A percentile compares a stretch with the other conserved stretches of the same genome.
Conservation (phyloP, 2,113 vertebrate species). For the Neodon shergylaensis region DNA sequence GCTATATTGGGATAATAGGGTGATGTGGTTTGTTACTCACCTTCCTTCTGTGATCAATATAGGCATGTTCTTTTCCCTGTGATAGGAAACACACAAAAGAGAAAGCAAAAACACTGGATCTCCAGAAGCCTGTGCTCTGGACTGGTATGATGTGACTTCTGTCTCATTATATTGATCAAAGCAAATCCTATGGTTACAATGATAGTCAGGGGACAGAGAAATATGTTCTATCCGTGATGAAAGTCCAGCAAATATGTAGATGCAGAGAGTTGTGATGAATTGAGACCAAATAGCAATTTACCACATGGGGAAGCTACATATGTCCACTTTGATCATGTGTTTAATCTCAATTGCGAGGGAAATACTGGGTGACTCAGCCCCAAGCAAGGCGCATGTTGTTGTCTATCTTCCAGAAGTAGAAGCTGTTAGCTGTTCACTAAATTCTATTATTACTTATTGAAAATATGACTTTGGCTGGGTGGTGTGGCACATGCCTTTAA, state of each 20-base stretch:
- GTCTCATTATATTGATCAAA: conserved; percentile 24
- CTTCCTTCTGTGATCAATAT: background rate
- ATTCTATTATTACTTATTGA: background rate
- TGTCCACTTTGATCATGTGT: background rate
- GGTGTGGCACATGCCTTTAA: no score
- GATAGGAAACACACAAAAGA: background rate
- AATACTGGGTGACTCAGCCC: background rate
- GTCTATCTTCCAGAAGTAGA: background rate
- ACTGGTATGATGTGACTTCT: background rate
- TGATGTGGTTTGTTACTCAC: background rate
- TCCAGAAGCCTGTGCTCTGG: background rate
- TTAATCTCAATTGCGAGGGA: conserved; percentile 12
- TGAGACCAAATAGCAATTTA: background rate
- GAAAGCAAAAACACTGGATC: background rate
- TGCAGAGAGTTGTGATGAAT: background rate
- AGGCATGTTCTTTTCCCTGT: background rate
- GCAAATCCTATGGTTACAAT: background rate
- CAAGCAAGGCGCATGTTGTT: conserved; percentile 4
- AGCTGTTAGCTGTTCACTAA: background rate
- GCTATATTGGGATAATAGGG: background rate
- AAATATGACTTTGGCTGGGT: background rate
- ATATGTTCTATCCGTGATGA: background rate
- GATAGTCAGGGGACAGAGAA: background rate
- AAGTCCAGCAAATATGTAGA: background rate
- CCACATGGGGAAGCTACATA: background rate